Percentiles rank a stretch among this genome's conserved stretches.
phyloP scores from a whole-genome alignment of 2,113 vertebrate genomes.

The Lophius piscatorius region DNA sequence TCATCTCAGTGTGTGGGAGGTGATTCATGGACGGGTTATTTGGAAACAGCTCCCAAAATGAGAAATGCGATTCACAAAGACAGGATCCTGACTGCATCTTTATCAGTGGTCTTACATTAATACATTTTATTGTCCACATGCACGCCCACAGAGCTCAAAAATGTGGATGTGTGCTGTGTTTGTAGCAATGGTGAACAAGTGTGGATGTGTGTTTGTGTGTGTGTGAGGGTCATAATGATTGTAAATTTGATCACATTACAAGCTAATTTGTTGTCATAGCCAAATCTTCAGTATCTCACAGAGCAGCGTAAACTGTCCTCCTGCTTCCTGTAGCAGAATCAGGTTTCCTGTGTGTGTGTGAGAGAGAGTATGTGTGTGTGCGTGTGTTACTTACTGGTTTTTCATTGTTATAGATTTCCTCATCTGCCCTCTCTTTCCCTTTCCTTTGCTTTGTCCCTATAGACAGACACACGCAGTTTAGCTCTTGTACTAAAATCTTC shows the following conservation, averaged over 20 bases:
- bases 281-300: constrained; percentile 37
- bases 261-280: constrained; percentile 21
- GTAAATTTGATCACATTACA: constrained; percentile 39
- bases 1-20: constrained; percentile 6
- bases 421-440: constrained; percentile 51
- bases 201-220: constrained; percentile 11
- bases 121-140: constrained; percentile 8
- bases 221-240: constrained; percentile 10
- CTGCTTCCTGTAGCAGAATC: constrained; percentile 64
- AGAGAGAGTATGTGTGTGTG: constrained; percentile 19
- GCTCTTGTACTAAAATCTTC: constrained; percentile 27
- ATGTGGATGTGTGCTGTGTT: background rate
- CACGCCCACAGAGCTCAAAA: constrained; percentile 16
- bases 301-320: constrained; percentile 40
- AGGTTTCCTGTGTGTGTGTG: constrained; percentile 53
- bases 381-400: constrained; percentile 18
- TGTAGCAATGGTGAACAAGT: background rate
- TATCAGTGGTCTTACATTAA: constrained; percentile 16
- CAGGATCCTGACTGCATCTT: constrained; percentile 6
- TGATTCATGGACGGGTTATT: constrained; percentile 15
- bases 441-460: constrained; percentile 44
- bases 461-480: constrained; percentile 32
- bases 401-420: constrained; percentile 63
- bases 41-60: constrained; percentile 9
- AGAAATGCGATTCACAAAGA: constrained; percentile 18